phyloP scores from a whole-genome alignment of 1,140 invertebrate genomes.

The Nautilus pompilius region DNA sequence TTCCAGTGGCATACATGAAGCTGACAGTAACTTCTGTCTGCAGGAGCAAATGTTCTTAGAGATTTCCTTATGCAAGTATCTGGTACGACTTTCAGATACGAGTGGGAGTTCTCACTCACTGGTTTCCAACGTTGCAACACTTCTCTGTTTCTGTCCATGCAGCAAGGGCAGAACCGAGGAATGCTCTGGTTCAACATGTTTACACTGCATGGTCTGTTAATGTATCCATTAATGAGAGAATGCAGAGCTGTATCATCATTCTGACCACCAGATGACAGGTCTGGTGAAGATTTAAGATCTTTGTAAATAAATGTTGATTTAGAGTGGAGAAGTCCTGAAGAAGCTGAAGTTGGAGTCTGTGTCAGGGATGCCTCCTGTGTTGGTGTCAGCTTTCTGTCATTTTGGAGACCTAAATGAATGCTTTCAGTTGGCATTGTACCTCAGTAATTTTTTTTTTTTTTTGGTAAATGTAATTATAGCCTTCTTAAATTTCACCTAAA shows the following conservation, averaged over 20 bases:
- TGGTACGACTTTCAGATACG: not conserved
- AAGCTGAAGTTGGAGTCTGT: no score
- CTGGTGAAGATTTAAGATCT: not conserved
- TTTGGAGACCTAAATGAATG: no score
- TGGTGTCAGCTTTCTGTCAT: no score
- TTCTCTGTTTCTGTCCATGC: conserved; percentile 34
- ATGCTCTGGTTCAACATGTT: conserved; percentile 14
- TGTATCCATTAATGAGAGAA: conserved; percentile 30
- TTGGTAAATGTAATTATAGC: no score
- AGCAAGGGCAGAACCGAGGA: conserved; percentile 29
- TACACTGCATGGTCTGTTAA: conserved; percentile 31
- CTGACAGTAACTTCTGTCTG: conserved; percentile 1
- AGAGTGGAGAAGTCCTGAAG: not conserved
- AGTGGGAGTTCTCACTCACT: conserved; percentile 13
- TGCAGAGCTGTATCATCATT: conserved; percentile 37
- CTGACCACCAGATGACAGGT: conserved; percentile 22
- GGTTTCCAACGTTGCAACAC: conserved; percentile 23
- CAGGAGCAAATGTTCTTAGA: conserved; percentile 8
- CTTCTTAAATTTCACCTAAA: no score
- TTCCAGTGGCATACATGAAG: not conserved
- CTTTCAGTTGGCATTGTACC: no score
- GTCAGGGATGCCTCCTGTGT: no score
- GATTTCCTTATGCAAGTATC: not conserved
- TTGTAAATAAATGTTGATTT: not conserved
- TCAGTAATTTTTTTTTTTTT: no score